phyloP scores from a whole-genome alignment of 2,888 invertebrate genomes.

The Calephelis perditalis region DNA sequence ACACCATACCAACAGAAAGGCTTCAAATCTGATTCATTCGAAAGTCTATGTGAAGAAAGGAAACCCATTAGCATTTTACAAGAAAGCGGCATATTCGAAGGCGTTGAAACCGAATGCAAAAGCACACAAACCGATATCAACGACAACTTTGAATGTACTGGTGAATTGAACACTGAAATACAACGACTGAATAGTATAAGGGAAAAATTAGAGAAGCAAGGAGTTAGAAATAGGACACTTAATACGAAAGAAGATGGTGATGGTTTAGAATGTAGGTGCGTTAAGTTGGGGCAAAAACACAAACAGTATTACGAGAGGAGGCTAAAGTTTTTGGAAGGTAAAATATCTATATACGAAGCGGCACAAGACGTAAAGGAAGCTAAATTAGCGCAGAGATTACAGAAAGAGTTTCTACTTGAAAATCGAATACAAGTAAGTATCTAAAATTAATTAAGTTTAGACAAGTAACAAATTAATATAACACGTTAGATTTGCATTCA shows the following conservation, averaged over 20 bases:
- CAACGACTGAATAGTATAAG: constrained; percentile 81
- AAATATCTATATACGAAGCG: constrained; percentile 82
- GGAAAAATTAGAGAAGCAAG: constrained; percentile 79
- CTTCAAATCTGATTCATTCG: constrained; percentile 66
- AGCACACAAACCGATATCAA: constrained; percentile 79
- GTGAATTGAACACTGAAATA: constrained; percentile 79
- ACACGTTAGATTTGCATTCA: no score
- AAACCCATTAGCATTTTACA: constrained; percentile 79
- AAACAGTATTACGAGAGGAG: constrained; percentile 83
- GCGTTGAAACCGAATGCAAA: constrained; percentile 66
- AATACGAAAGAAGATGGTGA: constrained; percentile 58
- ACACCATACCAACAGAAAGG: constrained; percentile 79
- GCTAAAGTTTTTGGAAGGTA: constrained; percentile 80
- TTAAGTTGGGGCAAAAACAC: constrained; percentile 76
- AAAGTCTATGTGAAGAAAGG: constrained; percentile 67
- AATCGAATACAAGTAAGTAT: constrained; percentile 63
- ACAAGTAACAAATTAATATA: no score
- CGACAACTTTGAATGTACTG: constrained; percentile 69
- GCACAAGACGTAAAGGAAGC: constrained; percentile 80
- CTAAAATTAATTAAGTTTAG: not conserved
- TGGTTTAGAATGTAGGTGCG: constrained; percentile 68
- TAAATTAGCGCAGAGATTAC: constrained; percentile 79
- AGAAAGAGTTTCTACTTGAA: constrained; percentile 78
- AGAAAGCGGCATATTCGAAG: constrained; percentile 87
- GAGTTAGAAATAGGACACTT: constrained; percentile 70